Conservation (phyloP, 2,888 invertebrate species). For the Pterostichus niger region DNA sequence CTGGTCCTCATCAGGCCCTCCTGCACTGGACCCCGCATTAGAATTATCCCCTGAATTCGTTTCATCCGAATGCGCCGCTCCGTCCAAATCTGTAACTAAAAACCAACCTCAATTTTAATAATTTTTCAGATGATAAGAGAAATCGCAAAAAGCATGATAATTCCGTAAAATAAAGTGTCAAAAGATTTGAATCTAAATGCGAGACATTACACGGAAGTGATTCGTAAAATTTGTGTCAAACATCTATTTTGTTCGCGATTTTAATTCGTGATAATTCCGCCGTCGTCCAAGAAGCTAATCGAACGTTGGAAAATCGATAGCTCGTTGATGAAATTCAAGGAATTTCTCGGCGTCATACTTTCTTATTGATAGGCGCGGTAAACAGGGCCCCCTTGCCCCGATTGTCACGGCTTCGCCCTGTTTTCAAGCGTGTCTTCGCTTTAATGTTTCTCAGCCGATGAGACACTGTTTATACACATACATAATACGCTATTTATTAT, state of each 20-base stretch:
- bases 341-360: conserved; percentile 59
- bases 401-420: not conserved
- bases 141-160: conserved; percentile 15
- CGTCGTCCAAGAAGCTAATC: conserved; percentile 34
- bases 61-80: conserved; percentile 88
- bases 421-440: conserved; percentile 7
- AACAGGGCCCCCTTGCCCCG: conserved; percentile 33
- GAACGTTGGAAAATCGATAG: conserved; percentile 61
- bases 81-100: conserved; percentile 84
- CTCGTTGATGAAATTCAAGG: conserved; percentile 62
- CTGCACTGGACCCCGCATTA: conserved; percentile 90
- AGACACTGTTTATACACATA: conserved; percentile 20
- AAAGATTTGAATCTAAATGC: not conserved
- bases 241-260: conserved; percentile 10
- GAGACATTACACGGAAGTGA: conserved; percentile 39
- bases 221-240: conserved; percentile 63
- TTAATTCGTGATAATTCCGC: conserved; percentile 60
- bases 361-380: conserved; percentile 64
- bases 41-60: conserved; percentile 94
- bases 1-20: conserved; percentile 89
- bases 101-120: conserved; percentile 66
- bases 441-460: conserved; percentile 11
- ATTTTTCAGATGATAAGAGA: conserved; percentile 4
- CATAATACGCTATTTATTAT: conserved; percentile 27
- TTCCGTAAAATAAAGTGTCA: conserved; percentile 9